Evolutionary conservation across 2,113 vertebrate species (phyloP), one percentile per base, ranked within the genome.

Genomic region (Leptobrachium ailaonicum): DNA sequence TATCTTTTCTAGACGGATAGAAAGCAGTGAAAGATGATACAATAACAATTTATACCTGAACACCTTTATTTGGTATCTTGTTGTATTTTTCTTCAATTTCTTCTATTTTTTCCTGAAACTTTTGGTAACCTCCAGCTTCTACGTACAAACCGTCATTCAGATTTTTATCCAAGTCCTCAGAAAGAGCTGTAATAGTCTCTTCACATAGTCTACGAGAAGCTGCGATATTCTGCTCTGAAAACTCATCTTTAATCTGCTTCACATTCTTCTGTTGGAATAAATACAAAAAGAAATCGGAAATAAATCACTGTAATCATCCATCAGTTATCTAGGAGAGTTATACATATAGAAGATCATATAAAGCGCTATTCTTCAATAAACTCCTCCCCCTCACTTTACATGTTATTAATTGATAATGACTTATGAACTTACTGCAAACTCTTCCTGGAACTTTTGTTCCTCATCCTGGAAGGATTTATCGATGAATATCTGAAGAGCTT

Each of bases 401-500:
- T 20, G 1, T 4, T 64, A 64, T 4, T 32, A 32, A 32, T 32
- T 32, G 20, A 32, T 32, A 32, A 32, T 32, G 20, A 32, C 20
- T 32, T 2, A 43, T 0, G 5, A 14, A 68, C 77, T 74, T 82
- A 88, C 87, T 83, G 69, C 74, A 2, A 85, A 71, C 5, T 76
- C 56, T 10, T 2, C 8, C 62, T 85, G 86, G 63, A 82, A 84
- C 1, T 9, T 58, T 0, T 41, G 71, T 1, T 40, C 56, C 2
- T 85, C 73, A 12, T 89, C 89, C 41, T 82, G 86, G 71, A 88
- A 89, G 13, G 85, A 81, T 2, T 41, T 82, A 13, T 41, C 82
- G 58, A 86, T 80, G 73, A 88, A 90, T 0, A 74, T 41, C 14
- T 71, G 8, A 0, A 85, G 20, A 7, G 87, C 86, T 2, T 79